Evolutionary conservation across 2,113 vertebrate species (phyloP).

Genomic region (Hystrix brachyura): DNA sequence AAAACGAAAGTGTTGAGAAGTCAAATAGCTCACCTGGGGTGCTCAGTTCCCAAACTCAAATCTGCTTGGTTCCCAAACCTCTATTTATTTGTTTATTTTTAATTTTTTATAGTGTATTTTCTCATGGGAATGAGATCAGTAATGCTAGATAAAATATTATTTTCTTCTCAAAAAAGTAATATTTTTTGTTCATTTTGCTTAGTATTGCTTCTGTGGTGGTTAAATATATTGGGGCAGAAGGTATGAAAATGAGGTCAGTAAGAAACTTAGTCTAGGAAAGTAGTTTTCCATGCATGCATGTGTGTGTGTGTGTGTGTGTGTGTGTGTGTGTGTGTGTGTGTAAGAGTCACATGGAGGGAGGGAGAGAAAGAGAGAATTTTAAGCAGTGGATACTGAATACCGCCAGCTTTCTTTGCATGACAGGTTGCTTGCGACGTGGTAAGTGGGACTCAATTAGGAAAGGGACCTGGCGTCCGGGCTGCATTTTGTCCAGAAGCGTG

Average conservation of each 20-base stretch:
- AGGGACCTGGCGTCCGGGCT: not conserved
- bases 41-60: not conserved
- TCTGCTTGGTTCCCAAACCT: not conserved
- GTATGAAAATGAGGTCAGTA: not conserved
- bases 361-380: not conserved
- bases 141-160: not conserved
- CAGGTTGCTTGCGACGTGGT: not conserved
- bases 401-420: not conserved
- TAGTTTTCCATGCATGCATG: not conserved
- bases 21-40: not conserved
- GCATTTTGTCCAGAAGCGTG: not conserved
- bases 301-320: not conserved
- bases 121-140: not conserved
- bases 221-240: not conserved
- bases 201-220: not conserved
- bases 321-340: too few relatives aligned
- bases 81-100: not conserved
- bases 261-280: constrained; percentile 40
- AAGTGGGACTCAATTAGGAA: constrained; percentile 45
- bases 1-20: not conserved
- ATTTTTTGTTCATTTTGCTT: not conserved
- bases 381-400: not conserved
- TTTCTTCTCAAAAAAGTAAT: not conserved
- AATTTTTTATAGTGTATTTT: not conserved
- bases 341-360: not conserved